Evolutionary conservation across 2,797 vertebrate species (phyloP).

Genomic region (Molossus molossus): DNA sequence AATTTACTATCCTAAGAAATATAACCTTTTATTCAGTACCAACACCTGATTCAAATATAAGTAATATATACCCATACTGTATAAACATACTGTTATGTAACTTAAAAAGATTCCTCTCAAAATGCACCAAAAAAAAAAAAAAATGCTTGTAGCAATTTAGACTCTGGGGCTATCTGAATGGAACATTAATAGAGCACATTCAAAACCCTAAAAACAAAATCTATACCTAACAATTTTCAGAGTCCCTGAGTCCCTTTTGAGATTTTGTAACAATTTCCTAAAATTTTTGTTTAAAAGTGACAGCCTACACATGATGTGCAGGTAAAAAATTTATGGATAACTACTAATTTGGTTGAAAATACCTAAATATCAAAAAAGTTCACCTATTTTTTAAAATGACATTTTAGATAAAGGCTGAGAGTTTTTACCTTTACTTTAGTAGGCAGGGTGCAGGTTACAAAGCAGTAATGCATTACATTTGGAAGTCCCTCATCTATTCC

Average conservation of each 20-base stretch:
- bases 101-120: conserved; percentile 54
- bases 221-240: conserved; percentile 49
- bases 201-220: conserved; percentile 46
- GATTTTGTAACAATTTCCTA: conserved; percentile 35
- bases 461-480: conserved; percentile 57
- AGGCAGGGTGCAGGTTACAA: conserved; percentile 66
- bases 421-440: conserved; percentile 57
- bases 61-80: not conserved
- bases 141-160: conserved; percentile 59
- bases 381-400: conserved; percentile 24
- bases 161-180: not conserved
- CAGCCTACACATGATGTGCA: conserved; percentile 10
- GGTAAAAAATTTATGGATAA: conserved; percentile 34
- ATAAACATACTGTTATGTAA: conserved; percentile 32
- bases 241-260: not conserved
- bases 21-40: conserved; percentile 66
- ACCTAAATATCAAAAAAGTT: conserved; percentile 28
- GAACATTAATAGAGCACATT: conserved; percentile 56
- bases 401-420: conserved; percentile 33
- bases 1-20: conserved; percentile 64
- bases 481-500: conserved; percentile 37
- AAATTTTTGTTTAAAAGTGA: conserved; percentile 64
- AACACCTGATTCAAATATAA: conserved; percentile 51
- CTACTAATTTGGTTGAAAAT: conserved; percentile 44
- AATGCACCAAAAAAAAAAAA: conserved; percentile 17